A percentile compares a stretch with the other conserved stretches of the same genome.
Conservation (phyloP, 2,888 invertebrate genomes). For the Calephelis perditalis region DNA sequence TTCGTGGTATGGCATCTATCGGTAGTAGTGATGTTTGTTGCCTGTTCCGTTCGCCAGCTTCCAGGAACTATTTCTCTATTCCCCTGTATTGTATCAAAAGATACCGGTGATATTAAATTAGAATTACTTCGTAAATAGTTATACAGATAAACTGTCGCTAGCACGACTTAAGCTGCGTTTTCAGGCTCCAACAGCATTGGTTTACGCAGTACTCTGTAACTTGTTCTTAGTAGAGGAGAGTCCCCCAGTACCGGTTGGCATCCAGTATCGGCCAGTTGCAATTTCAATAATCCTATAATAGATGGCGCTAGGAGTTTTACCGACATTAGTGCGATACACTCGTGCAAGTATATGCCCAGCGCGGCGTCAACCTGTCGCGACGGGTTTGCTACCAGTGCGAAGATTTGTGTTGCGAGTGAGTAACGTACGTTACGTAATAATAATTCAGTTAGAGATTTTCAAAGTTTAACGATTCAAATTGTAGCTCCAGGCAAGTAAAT, state of each 20-base stretch:
- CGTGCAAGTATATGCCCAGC: background rate
- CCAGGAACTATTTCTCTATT: slow-evolving; percentile 31
- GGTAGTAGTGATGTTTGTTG: slow-evolving; percentile 30
- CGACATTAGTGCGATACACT: background rate
- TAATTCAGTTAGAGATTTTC: background rate
- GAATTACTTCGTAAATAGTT: slow-evolving; percentile 30
- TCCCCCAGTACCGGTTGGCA: background rate
- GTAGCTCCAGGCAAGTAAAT: too few relatives aligned
- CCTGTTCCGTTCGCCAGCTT: slow-evolving; percentile 34
- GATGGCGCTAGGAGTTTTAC: background rate
- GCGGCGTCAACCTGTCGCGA: background rate
- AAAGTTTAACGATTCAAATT: background rate
- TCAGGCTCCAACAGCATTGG: too few relatives aligned
- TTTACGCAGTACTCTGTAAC: too few relatives aligned
- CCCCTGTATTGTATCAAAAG: slow-evolving; percentile 29
- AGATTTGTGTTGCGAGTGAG: background rate
- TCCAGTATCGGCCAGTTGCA: background rate
- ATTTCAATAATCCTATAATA: background rate
- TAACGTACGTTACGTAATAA: background rate
- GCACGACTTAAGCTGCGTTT: slow-evolving; percentile 3
- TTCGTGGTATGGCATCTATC: slow-evolving; percentile 30
- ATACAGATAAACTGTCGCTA: slow-evolving; percentile 30
- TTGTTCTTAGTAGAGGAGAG: background rate
- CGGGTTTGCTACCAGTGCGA: background rate
- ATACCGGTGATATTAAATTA: slow-evolving; percentile 26